These are phyloP conservation scores for Eretmocerus hayati DNA, from an alignment of 2,888 invertebrate genomes.

Conservation along the genomic window DNA sequence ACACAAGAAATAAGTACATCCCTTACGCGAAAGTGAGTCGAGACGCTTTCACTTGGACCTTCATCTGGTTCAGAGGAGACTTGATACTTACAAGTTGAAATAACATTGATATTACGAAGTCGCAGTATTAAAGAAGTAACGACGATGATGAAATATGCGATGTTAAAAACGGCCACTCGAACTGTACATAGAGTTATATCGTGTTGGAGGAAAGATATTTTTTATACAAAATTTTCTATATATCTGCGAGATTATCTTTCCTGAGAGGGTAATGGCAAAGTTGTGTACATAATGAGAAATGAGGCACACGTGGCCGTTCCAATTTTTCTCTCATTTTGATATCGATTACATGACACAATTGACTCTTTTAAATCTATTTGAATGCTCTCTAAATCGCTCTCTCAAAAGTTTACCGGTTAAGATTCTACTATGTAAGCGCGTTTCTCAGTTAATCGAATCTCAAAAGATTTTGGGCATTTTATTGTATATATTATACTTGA, in stretches of 20 bases:
- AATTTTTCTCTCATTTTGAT: not conserved
- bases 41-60: not conserved
- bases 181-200: conserved; percentile 34
- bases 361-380: conserved; percentile 17
- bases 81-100: too few relatives aligned
- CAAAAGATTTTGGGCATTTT: conserved; percentile 21
- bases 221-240: conserved; percentile 46
- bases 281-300: conserved; percentile 33
- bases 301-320: conserved; percentile 9
- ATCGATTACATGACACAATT: not conserved
- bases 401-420: conserved; percentile 5
- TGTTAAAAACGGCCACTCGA: conserved; percentile 29
- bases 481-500: not conserved
- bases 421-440: conserved; percentile 8
- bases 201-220: conserved; percentile 34
- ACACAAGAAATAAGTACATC: not conserved
- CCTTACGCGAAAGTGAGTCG: not conserved
- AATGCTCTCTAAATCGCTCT: conserved; percentile 14
- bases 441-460: conserved; percentile 1
- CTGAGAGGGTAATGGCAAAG: conserved; percentile 23
- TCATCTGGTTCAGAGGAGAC: too few relatives aligned
- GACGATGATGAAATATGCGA: too few relatives aligned
- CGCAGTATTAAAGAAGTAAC: conserved; percentile 40
- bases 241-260: conserved; percentile 17
- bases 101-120: conserved; percentile 26